Percentiles rank a stretch among this genome's conserved stretches.
These are phyloP conservation scores for Unio delphinus DNA, from an alignment of 2,888 invertebrate species.

Conservation along the genomic window DNA sequence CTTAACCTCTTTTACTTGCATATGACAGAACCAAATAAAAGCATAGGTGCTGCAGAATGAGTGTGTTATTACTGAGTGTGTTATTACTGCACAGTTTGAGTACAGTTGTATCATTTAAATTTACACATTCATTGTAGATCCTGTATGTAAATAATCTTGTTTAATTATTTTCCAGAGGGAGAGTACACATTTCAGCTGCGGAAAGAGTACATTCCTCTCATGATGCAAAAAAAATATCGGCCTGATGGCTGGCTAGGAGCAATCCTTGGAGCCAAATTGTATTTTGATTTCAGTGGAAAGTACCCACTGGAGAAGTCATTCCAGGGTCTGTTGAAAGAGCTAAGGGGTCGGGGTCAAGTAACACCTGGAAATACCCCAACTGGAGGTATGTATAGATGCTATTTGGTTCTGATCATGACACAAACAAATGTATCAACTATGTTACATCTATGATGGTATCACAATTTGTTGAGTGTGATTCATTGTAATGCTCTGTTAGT, in stretches of 20 bases:
- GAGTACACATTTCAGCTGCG: slow-evolving; percentile 66
- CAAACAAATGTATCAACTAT: too few species aligned
- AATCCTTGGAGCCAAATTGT: slow-evolving; percentile 64
- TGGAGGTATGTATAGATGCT: slow-evolving; percentile 20
- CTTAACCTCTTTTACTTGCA: too few species aligned
- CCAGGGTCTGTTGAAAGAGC: slow-evolving; percentile 60
- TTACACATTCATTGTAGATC: neutral
- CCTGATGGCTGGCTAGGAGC: slow-evolving; percentile 69
- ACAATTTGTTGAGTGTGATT: too few species aligned
- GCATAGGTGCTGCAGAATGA: too few species aligned
- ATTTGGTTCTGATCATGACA: too few species aligned
- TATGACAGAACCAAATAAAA: too few species aligned
- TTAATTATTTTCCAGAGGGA: slow-evolving; percentile 52
- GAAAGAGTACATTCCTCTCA: slow-evolving; percentile 66
- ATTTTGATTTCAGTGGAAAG: slow-evolving; percentile 68
- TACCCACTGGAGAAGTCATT: slow-evolving; percentile 61
- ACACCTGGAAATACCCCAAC: slow-evolving; percentile 30
- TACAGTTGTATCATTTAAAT: neutral
- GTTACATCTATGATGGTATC: too few species aligned
- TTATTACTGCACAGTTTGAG: too few species aligned
- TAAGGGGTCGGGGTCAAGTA: slow-evolving; percentile 54
- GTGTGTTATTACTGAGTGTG: too few species aligned
- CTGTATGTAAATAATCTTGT: neutral
- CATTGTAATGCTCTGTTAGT: too few species aligned
- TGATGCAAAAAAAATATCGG: slow-evolving; percentile 64